Evolutionary conservation across 2,888 invertebrate genomes (phyloP).

Genomic region (Molanna angustata): DNA sequence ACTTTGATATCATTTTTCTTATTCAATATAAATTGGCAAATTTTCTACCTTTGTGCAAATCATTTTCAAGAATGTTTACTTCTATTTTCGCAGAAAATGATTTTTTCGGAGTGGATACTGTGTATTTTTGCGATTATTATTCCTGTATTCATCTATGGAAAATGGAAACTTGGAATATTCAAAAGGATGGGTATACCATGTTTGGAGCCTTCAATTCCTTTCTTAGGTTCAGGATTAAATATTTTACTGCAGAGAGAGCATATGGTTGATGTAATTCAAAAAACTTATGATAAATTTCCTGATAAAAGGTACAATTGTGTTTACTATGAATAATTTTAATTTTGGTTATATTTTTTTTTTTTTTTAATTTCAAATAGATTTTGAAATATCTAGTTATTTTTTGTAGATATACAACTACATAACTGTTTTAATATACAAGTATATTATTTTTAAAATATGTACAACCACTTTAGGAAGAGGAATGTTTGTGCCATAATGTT

Average conservation of each 20-base stretch:
- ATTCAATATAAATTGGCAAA: too few relatives aligned
- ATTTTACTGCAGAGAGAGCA: conserved; percentile 4
- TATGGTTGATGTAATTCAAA: neutral
- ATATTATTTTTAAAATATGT: too few relatives aligned
- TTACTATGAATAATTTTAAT: too few relatives aligned
- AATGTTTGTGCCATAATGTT: too few relatives aligned
- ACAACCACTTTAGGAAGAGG: too few relatives aligned
- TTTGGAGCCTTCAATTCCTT: conserved; percentile 8
- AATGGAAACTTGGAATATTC: conserved; percentile 30
- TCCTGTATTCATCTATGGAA: conserved; percentile 15
- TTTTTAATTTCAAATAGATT: neutral
- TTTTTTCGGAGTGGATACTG: conserved; percentile 1
- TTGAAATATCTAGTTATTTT: too few relatives aligned
- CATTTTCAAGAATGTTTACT: too few relatives aligned
- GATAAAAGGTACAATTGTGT: conserved; percentile 10
- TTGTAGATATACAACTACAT: too few relatives aligned
- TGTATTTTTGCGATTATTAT: neutral
- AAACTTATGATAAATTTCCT: conserved; percentile 5
- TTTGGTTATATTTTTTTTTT: neutral
- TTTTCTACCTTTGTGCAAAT: too few relatives aligned
- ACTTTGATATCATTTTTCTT: too few relatives aligned
- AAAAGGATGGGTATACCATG: conserved; percentile 23
- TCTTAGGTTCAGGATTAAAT: conserved; percentile 4
- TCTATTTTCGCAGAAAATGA: conserved; percentile 8
- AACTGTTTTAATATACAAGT: too few relatives aligned